phyloP scores from a whole-genome alignment of 1,140 invertebrate species.

The Drusus annulatus region DNA sequence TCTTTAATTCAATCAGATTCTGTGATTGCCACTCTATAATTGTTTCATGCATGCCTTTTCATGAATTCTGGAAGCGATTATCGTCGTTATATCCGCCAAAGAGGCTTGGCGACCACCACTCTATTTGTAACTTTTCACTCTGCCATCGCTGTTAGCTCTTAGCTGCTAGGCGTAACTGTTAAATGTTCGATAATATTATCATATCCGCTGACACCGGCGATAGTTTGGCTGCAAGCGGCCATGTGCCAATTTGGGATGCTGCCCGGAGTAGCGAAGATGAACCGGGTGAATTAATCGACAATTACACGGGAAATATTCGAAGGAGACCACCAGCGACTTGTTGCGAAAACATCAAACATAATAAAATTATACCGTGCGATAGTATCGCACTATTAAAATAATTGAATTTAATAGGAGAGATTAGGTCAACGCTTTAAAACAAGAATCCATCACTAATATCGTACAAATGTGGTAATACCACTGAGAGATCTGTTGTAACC shows the following conservation, averaged over 20 bases:
- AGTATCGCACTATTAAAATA: neutral
- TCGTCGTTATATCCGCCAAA: neutral
- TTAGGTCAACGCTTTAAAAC: slow-evolving; percentile 1
- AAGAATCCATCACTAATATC: neutral
- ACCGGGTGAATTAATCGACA: slow-evolving; percentile 31
- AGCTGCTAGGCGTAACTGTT: slow-evolving; percentile 22
- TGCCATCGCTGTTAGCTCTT: too few species aligned
- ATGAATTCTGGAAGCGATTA: neutral
- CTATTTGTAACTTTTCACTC: neutral
- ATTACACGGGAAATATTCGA: slow-evolving; percentile 35
- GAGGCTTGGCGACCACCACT: neutral
- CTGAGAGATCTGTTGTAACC: too few species aligned
- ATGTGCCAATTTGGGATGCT: slow-evolving; percentile 12
- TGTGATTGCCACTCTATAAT: too few species aligned
- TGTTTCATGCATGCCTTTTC: too few species aligned
- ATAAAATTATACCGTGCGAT: too few species aligned
- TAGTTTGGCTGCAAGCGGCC: neutral
- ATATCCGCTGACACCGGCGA: slow-evolving; percentile 20
- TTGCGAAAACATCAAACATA: slow-evolving; percentile 10
- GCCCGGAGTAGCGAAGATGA: slow-evolving; percentile 14
- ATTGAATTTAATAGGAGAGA: neutral
- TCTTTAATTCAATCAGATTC: too few species aligned
- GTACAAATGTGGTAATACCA: too few species aligned
- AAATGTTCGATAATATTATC: slow-evolving; percentile 9
- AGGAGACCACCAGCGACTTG: slow-evolving; percentile 19